A percentile compares a stretch with the other conserved stretches of the same genome.
Evolutionary conservation across 1,140 invertebrate genomes (phyloP).

Genomic region (Melitaea cinxia): DNA sequence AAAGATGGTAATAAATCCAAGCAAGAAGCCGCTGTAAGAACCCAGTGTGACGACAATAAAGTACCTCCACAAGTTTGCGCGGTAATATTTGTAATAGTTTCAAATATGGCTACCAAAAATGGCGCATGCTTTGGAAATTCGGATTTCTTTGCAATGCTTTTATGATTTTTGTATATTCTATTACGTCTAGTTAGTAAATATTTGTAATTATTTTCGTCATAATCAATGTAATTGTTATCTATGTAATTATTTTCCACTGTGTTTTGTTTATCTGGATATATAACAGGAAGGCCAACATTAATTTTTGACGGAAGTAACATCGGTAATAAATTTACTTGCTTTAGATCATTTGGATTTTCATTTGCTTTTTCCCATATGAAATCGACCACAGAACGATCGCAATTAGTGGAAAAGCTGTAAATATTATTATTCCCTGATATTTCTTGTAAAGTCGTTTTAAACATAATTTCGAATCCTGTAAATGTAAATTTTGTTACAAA

Average conservation of each 20-base stretch:
- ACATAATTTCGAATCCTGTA: constrained; percentile 33
- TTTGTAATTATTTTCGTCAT: background rate
- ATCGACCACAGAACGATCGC: constrained; percentile 12
- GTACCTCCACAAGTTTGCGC: constrained; percentile 52
- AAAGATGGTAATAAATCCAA: constrained; percentile 40
- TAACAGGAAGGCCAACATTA: background rate
- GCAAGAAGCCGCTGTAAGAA: constrained; percentile 48
- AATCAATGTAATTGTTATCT: background rate
- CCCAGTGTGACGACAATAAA: constrained; percentile 43
- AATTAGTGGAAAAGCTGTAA: background rate
- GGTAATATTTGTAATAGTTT: constrained; percentile 47
- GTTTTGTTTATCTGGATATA: background rate
- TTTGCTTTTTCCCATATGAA: background rate
- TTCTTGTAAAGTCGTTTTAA: constrained; percentile 24
- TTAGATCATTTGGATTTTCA: background rate
- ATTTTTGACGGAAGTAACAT: background rate
- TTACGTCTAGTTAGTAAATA: background rate
- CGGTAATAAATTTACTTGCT: background rate
- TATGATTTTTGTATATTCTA: background rate
- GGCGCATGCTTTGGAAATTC: constrained; percentile 29
- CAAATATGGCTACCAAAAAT: constrained; percentile 54
- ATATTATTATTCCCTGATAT: background rate
- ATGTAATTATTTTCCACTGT: background rate
- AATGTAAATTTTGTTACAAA: background rate
- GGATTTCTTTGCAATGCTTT: background rate